Base-by-base conservation (phyloP, 2,113 vertebrate genomes). In the Myiagra hebetior region DNA sequence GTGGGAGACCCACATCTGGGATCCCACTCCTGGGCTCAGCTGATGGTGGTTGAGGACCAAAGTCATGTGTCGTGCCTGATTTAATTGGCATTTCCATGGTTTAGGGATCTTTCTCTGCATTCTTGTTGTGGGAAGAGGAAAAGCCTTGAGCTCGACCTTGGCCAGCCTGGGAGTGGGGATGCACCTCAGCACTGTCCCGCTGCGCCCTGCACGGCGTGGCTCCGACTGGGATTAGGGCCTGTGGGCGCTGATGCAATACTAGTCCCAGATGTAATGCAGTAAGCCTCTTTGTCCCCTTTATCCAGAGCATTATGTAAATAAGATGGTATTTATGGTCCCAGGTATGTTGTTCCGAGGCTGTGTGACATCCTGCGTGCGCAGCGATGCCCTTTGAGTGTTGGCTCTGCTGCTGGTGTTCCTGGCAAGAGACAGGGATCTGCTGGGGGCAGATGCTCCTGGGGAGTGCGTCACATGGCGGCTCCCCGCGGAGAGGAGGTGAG, bases 221-320 rank as follows among this genome's bases (percentile, higher is more conserved):
- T 95, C 28, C 1, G 1, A 3, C 31, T 59, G 4, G 49, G 96
- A 96, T 95, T 96, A 91, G 88, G 46, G 49, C 68, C 56, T 67
- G 56, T 74, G 91, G 85, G 64, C 0, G 8, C 92, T 95, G 95
- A 95, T 97, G 96, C 94, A 96, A 93, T 63, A 3, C 68, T 16
- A 83, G 80, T 67, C 80, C 69, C 80, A 84, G 79, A 65, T 96
- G 88, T 70, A 95, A 64, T 28, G 80, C 91, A 49, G 0, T 96
- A 95, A 96, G 93, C 95, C 80, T 95, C 96, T 96, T 96, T 96
- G 96, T 92, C 88, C 86, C 87, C 73, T 94, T 96, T 77, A 96
- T 85, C 88, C 53, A 0, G 52, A 68, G 91, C 63, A 70, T 96
- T 96, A 96, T 89, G 92, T 92, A 93, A 96, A 93, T 90, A 63